phyloP scores from a whole-genome alignment of 2,888 invertebrate species.

The Orchesellides sinensis region DNA sequence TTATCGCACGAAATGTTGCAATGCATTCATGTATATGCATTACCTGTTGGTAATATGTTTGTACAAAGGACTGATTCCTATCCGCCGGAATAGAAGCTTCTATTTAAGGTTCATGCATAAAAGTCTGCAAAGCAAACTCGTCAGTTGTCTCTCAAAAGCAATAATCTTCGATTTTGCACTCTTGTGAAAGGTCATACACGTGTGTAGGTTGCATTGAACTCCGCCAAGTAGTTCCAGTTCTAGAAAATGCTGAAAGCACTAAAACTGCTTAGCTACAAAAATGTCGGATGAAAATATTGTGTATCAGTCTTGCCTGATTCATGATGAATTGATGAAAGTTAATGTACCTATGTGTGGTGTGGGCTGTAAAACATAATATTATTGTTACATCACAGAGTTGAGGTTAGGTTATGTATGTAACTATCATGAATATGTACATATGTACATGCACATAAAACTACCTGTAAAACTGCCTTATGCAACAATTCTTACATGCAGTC shows the following conservation, averaged over 20 bases:
- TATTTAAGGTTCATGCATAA: background rate
- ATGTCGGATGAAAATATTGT: constrained; percentile 20
- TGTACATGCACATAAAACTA: constrained; percentile 1
- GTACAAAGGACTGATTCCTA: constrained; percentile 11
- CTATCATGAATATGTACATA: background rate
- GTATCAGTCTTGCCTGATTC: no score
- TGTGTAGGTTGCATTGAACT: constrained; percentile 64
- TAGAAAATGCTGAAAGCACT: constrained; percentile 4
- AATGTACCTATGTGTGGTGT: no score
- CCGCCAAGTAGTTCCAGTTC: constrained; percentile 46
- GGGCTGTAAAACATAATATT: no score
- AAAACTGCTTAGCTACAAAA: constrained; percentile 12
- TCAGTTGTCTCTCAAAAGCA: constrained; percentile 37
- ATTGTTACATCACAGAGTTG: no score
- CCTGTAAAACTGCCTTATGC: background rate
- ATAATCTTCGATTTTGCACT: constrained; percentile 42
- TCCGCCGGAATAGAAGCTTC: constrained; percentile 27
- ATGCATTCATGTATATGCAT: background rate
- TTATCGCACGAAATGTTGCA: background rate
- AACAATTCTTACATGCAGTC: constrained; percentile 48
- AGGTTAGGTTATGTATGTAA: constrained; percentile 16
- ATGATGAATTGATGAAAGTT: no score
- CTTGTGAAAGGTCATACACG: constrained; percentile 64
- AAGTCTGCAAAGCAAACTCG: constrained; percentile 24
- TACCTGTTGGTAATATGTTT: background rate